phyloP scores from a whole-genome alignment of 2,113 vertebrate species.

The Rallus limicola region DNA sequence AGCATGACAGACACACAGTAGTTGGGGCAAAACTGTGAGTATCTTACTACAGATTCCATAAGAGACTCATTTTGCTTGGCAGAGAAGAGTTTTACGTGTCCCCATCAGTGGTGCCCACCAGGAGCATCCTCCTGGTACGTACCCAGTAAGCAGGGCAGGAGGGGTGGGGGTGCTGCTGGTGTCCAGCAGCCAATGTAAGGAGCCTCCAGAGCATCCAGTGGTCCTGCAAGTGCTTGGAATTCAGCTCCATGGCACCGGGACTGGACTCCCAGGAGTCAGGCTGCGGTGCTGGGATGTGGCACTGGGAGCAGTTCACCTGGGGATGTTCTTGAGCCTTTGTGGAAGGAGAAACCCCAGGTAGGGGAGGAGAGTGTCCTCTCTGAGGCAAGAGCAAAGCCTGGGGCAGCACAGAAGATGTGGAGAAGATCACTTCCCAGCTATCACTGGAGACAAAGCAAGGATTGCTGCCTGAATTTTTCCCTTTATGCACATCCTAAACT shows the following conservation, averaged over 20 bases:
- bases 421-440: not conserved
- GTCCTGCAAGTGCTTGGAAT: not conserved
- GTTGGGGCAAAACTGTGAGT: fast-evolving
- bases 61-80: not conserved
- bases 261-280: fast-evolving
- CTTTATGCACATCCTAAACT: not conserved
- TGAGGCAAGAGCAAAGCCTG: not conserved
- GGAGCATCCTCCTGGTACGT: fast-evolving
- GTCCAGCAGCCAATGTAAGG: not conserved
- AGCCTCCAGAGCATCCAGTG: not conserved
- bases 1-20: fast-evolving
- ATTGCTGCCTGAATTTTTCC: not conserved
- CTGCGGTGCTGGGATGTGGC: fast-evolving
- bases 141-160: too few species aligned
- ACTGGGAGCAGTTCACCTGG: not conserved
- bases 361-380: not conserved
- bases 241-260: not conserved
- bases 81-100: not conserved
- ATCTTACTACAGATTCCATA: fast-evolving
- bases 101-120: fast-evolving
- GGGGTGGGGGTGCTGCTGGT: not conserved
- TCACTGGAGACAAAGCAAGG: not conserved
- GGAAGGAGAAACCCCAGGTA: not conserved
- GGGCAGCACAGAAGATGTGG: slow-evolving; percentile 1
- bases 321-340: not conserved